These are phyloP conservation scores for Alosa sapidissima DNA, from an alignment of 2,797 vertebrate species.

Conservation along the genomic window DNA sequence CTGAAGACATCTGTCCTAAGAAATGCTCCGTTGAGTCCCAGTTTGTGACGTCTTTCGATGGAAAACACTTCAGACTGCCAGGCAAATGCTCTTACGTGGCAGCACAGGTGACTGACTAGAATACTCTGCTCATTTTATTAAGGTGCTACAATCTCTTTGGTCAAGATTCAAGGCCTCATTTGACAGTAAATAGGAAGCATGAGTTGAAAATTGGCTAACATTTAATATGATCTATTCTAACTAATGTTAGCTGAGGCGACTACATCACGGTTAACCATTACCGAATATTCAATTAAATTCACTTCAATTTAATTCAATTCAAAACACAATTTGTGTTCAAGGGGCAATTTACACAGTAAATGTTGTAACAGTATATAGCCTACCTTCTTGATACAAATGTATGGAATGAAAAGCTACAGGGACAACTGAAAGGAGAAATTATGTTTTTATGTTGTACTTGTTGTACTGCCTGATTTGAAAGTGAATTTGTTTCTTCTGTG, in stretches of 20 bases:
- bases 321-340: no score
- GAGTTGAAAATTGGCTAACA: not conserved
- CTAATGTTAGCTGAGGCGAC: not conserved
- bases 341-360: no score
- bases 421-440: not conserved
- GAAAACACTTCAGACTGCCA: conserved; percentile 70
- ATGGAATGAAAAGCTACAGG: no score
- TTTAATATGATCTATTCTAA: not conserved
- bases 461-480: no score
- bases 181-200: not conserved
- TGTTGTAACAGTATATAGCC: no score
- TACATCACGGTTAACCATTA: no score
- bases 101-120: conserved; percentile 58
- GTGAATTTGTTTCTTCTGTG: conserved; percentile 4
- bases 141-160: no score
- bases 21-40: conserved; percentile 75
- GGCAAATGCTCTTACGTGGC: conserved; percentile 76
- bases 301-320: no score
- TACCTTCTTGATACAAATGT: no score
- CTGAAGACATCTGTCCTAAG: conserved; percentile 60
- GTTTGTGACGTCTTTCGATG: conserved; percentile 77
- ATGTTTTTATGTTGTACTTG: not conserved
- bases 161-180: no score
- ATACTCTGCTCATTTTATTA: no score
- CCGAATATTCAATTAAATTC: no score